These are phyloP conservation scores for Cladopsammia gracilis DNA, from an alignment of 64 coral and sea anemone genomes.

Conservation along the genomic window DNA sequence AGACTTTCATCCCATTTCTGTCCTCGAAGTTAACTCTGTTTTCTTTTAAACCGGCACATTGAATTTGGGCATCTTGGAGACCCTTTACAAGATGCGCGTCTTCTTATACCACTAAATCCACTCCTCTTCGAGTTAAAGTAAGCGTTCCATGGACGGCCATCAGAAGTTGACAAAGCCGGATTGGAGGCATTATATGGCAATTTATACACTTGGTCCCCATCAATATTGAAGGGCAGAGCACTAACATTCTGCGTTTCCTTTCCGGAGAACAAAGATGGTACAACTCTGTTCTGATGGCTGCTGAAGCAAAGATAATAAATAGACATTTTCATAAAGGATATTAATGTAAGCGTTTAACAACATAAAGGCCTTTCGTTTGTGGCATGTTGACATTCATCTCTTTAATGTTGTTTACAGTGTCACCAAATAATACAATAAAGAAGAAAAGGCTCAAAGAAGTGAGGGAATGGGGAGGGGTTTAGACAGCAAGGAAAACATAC, in stretches of 20 bases:
- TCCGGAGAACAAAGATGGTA: conserved; percentile 47
- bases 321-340: background rate
- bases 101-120: conserved; percentile 49
- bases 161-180: conserved; percentile 23
- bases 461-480: too few relatives aligned
- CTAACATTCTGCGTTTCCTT: conserved; percentile 33
- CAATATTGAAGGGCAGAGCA: conserved; percentile 41
- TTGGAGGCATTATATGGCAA: conserved; percentile 26
- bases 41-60: conserved; percentile 47
- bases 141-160: conserved; percentile 54
- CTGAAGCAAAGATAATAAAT: background rate
- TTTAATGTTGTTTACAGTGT: too few relatives aligned
- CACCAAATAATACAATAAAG: too few relatives aligned
- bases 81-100: conserved; percentile 43
- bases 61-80: conserved; percentile 40
- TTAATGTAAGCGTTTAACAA: background rate
- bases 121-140: conserved; percentile 61
- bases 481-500: too few relatives aligned
- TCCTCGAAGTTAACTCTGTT: conserved; percentile 51
- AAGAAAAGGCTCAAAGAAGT: too few relatives aligned
- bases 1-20: conserved; percentile 14
- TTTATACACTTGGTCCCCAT: conserved; percentile 54
- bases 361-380: background rate
- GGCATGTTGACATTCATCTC: too few relatives aligned
- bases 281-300: conserved; percentile 22